A percentile compares a stretch with the other conserved stretches of the same genome.
Evolutionary conservation across 2,797 vertebrate species (phyloP).

Genomic region (Thaleichthys pacificus): DNA sequence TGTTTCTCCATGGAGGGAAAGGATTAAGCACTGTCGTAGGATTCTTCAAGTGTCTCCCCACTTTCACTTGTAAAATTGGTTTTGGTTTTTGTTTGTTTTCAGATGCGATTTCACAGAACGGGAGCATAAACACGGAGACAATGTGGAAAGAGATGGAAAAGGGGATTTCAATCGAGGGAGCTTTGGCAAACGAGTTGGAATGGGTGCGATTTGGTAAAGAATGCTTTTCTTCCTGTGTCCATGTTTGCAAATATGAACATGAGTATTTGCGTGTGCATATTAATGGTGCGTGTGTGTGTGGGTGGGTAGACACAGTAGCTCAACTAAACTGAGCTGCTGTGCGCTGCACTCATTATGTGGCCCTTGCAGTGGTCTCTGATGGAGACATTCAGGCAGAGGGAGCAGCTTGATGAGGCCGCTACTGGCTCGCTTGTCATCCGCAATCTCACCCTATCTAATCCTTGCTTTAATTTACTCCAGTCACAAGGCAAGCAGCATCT

Average conservation of each 20-base stretch:
- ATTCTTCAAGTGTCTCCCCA: slow-evolving; percentile 47
- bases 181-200: not conserved
- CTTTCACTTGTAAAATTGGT: slow-evolving; percentile 58
- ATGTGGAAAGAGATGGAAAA: slow-evolving; percentile 22
- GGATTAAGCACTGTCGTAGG: slow-evolving; percentile 59
- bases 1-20: slow-evolving; percentile 57
- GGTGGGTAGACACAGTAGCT: slow-evolving; percentile 27
- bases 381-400: slow-evolving; percentile 88
- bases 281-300: slow-evolving; percentile 9
- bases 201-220: slow-evolving; percentile 24
- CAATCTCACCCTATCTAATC: slow-evolving; percentile 89
- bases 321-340: slow-evolving; percentile 60
- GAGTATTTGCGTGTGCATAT: not conserved
- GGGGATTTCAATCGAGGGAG: slow-evolving; percentile 26
- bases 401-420: slow-evolving; percentile 76
- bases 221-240: not conserved
- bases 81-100: slow-evolving; percentile 60
- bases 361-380: slow-evolving; percentile 74
- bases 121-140: slow-evolving; percentile 44
- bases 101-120: slow-evolving; percentile 60
- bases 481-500: slow-evolving; percentile 83
- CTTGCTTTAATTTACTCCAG: slow-evolving; percentile 96
- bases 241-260: slow-evolving; percentile 18
- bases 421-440: slow-evolving; percentile 90
- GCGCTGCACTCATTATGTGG: slow-evolving; percentile 69